Percentiles rank a stretch among this genome's conserved stretches.
Evolutionary conservation across 2,888 invertebrate genomes (phyloP).

Genomic region (Doris montereyensis): DNA sequence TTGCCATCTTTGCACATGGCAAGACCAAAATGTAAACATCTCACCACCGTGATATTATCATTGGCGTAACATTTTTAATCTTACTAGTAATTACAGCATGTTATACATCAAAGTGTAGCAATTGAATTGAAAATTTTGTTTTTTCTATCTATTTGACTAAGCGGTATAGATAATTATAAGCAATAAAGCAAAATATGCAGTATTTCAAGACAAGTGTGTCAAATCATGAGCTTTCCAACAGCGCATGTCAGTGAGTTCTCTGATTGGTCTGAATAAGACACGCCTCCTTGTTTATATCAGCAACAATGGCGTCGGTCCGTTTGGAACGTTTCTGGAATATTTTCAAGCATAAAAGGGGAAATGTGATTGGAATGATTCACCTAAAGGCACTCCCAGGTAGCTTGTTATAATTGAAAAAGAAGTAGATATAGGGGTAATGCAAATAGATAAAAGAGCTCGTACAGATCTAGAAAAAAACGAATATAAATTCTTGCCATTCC

Average conservation of each 20-base stretch:
- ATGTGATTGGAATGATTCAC: constrained; percentile 83
- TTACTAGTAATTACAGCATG: constrained; percentile 30
- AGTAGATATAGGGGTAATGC: too few species aligned
- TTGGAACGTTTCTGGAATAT: constrained; percentile 49
- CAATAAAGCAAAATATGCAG: too few species aligned
- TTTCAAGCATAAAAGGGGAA: constrained; percentile 50
- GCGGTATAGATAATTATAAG: constrained; percentile 42
- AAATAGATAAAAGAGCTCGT: too few species aligned
- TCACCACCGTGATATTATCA: background rate
- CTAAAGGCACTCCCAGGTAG: constrained; percentile 81
- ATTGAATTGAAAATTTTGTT: background rate
- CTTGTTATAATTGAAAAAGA: too few species aligned
- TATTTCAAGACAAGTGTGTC: too few species aligned
- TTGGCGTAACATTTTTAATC: too few species aligned
- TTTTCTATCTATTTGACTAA: constrained; percentile 6
- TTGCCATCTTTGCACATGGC: too few species aligned
- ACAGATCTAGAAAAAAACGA: too few species aligned
- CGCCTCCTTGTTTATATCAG: constrained; percentile 39
- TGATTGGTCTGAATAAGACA: constrained; percentile 52
- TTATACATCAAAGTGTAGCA: constrained; percentile 46
- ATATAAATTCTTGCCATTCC: too few species aligned
- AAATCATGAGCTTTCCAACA: constrained; percentile 41
- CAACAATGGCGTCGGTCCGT: constrained; percentile 42
- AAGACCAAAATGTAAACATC: constrained; percentile 37
- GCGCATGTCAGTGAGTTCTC: constrained; percentile 43